Base-by-base conservation (phyloP, 2,888 invertebrate species). In the Apamea sordens region DNA sequence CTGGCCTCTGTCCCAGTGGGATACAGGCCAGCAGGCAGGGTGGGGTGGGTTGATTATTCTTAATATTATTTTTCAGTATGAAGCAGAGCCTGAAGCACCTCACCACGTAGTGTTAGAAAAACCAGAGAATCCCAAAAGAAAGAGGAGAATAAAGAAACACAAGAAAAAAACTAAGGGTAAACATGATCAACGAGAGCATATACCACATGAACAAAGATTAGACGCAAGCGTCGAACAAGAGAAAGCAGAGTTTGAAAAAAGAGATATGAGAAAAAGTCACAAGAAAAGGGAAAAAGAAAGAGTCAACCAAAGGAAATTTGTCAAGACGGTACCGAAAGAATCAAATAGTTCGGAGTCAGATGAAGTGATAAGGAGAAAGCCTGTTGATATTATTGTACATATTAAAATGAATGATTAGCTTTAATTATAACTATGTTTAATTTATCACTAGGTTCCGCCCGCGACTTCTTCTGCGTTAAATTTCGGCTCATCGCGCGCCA, bases 351-450 rank as follows among this genome's bases (percentile, higher is more conserved):
- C 84, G 0, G 84, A 84, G 0, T 88, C 89, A 13, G 70, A 82
- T 2, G 88, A 89, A 75, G 67, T 41, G 4, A 74, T 61, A 50
- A 77, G 50, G 11, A 86, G 89, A 41, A 90, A 91, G 67, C 93
- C 94, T 4, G 92, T 94, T 0, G 94, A 94, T 79, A 94, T 94
- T 68, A 92, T 93, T 78, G 93, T 94, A 77, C 94, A 94, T 81
- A 94, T 94, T 86, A 93, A 94, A 92, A 92, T 94, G 93, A 91
- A 90, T 70, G 92, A 94, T 50, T 90, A 86, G 64, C 8, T 63
- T 65, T 63, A 59, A 13, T 10, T 61, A 21, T 36, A 24, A 41
- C 2, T 44, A 44, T 41, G 56, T 73, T 81, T 79, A 76, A 65
- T 79, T 79, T 47, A 47, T n/a, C 7, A 47, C 5, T 41, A 41